A percentile compares a stretch with the other conserved stretches of the same genome.
Conservation (phyloP, 1,140 invertebrate species). For the Drosophila serrata region DNA sequence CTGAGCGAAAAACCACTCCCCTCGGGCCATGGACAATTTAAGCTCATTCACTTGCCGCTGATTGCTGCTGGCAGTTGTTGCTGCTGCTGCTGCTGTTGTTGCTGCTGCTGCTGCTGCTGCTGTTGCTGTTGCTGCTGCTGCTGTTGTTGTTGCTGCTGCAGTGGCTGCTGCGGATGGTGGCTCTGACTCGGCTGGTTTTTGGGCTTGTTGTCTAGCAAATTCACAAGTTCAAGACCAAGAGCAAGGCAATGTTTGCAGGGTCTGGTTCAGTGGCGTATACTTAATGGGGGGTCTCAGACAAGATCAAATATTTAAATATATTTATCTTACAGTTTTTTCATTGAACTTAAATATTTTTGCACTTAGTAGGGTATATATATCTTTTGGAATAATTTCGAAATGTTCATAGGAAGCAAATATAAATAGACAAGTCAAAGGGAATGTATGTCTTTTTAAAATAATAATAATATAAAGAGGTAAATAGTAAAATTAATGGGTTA, state of each 20-base stretch:
- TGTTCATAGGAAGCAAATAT: no score
- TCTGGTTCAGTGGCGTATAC: slow-evolving; percentile 21
- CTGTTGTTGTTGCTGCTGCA: slow-evolving; percentile 28
- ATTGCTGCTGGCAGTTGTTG: slow-evolving; percentile 76
- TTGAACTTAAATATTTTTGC: background rate
- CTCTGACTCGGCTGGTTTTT: slow-evolving; percentile 36
- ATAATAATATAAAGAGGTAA: no score
- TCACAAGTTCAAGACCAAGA: slow-evolving; percentile 81
- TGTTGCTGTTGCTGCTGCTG: slow-evolving; percentile 52
- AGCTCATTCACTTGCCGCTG: slow-evolving; percentile 82
- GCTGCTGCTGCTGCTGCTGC: slow-evolving; percentile 22
- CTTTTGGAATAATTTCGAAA: no score
- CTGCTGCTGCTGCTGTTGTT: slow-evolving; percentile 41
- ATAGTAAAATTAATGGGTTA: no score
- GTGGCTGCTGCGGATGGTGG: slow-evolving; percentile 31
- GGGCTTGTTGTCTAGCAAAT: slow-evolving; percentile 75
- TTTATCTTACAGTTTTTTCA: background rate
- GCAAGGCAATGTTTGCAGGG: slow-evolving; percentile 69
- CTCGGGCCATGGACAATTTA: slow-evolving; percentile 70
- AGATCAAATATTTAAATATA: background rate
- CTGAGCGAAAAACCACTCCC: slow-evolving; percentile 37
- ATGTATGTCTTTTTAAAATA: no score
- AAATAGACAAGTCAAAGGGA: no score
- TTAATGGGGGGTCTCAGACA: background rate
- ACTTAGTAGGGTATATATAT: no score